These are phyloP conservation scores for Hypanus sabinus DNA, from an alignment of 2,113 vertebrate species.

Conservation along the genomic window DNA sequence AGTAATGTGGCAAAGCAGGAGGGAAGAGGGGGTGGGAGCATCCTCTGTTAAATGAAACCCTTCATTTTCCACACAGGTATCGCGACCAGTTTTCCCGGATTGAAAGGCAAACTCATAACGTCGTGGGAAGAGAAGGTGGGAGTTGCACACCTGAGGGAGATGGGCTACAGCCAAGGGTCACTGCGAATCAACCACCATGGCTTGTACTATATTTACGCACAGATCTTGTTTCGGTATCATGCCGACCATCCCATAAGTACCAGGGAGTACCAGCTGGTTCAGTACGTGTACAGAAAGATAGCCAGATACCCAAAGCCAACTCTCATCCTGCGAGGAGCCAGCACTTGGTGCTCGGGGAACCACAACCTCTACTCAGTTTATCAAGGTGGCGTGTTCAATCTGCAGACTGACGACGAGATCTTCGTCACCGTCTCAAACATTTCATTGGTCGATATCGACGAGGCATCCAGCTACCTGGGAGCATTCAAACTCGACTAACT, in stretches of 20 bases:
- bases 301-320: constrained; percentile 56
- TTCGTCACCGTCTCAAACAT: constrained; percentile 81
- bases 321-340: constrained; percentile 78
- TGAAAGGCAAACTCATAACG: constrained; percentile 49
- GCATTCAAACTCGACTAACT: constrained; percentile 72
- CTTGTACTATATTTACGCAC: constrained; percentile 89
- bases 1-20: too few species aligned
- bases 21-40: neutral
- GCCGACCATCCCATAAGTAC: constrained; percentile 48
- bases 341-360: constrained; percentile 76
- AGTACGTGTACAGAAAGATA: constrained; percentile 62
- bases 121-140: constrained; percentile 75
- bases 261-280: constrained; percentile 75
- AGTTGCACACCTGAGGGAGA: constrained; percentile 63
- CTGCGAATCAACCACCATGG: constrained; percentile 74
- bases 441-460: constrained; percentile 73
- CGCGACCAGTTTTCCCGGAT: constrained; percentile 32
- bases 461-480: constrained; percentile 85
- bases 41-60: neutral
- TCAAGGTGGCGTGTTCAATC: constrained; percentile 74
- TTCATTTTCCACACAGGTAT: neutral
- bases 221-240: constrained; percentile 87
- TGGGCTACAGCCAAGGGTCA: constrained; percentile 66
- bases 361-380: constrained; percentile 89
- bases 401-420: constrained; percentile 72